A percentile compares a stretch with the other conserved stretches of the same genome.
These are phyloP conservation scores for Polypedilum pembai DNA, from an alignment of 1,140 invertebrate genomes.

Conservation along the genomic window DNA sequence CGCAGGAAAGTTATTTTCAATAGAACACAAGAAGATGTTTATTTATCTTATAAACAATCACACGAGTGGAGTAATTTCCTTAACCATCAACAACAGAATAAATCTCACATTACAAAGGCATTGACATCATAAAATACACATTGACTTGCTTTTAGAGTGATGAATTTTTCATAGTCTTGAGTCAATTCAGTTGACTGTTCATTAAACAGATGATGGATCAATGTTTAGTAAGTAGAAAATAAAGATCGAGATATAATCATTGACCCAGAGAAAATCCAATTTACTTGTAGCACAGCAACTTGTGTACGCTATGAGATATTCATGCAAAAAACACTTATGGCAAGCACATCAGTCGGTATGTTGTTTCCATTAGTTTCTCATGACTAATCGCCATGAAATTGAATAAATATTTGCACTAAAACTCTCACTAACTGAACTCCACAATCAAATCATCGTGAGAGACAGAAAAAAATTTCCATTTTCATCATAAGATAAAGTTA, in stretches of 20 bases:
- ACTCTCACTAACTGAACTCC: not conserved
- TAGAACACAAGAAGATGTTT: too few relatives aligned
- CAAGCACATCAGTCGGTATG: not conserved
- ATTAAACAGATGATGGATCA: slow-evolving; percentile 18
- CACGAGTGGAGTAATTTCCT: too few relatives aligned
- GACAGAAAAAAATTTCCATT: too few relatives aligned
- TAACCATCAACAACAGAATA: too few relatives aligned
- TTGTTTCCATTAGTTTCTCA: slow-evolving; percentile 5
- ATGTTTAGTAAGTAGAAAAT: not conserved
- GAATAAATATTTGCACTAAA: slow-evolving; percentile 13
- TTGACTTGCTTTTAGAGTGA: not conserved
- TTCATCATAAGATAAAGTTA: too few relatives aligned
- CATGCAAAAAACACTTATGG: not conserved
- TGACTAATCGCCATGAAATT: slow-evolving; percentile 17
- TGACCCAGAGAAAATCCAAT: slow-evolving; percentile 16
- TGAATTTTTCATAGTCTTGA: slow-evolving; percentile 14
- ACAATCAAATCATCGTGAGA: not conserved
- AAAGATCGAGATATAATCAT: slow-evolving; percentile 12
- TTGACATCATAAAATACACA: too few relatives aligned
- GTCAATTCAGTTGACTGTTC: not conserved
- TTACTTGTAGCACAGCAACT: not conserved
- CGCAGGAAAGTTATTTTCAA: too few relatives aligned
- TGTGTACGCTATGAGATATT: not conserved
- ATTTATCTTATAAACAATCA: too few relatives aligned
- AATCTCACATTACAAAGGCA: too few relatives aligned